Conservation (phyloP, 2,797 vertebrate species). For the Psittacula derbiana region DNA sequence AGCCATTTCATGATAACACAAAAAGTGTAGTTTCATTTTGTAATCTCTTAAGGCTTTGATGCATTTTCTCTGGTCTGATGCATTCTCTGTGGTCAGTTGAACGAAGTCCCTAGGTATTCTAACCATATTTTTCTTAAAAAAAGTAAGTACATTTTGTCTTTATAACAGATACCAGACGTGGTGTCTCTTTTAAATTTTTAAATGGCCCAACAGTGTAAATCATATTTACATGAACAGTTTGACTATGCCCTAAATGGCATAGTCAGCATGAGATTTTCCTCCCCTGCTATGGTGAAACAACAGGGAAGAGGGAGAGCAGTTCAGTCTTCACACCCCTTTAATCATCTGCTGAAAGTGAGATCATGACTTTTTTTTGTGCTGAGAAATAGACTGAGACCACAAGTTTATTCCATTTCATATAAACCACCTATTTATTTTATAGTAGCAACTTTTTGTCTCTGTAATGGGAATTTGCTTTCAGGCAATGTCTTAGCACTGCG, state of each 20-base stretch:
- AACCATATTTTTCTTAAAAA: background rate
- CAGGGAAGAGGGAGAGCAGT: background rate
- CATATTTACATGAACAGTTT: background rate
- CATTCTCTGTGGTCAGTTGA: background rate
- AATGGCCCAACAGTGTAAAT: background rate
- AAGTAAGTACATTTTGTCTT: background rate
- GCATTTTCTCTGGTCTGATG: background rate
- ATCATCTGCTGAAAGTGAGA: slow-evolving; percentile 1
- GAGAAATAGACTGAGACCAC: background rate
- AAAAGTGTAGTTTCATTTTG: background rate
- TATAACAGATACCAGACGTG: background rate
- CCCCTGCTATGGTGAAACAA: background rate
- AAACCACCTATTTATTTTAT: background rate
- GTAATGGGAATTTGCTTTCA: background rate
- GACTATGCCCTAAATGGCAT: background rate
- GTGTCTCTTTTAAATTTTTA: background rate
- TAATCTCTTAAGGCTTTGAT: background rate
- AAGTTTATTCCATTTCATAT: background rate
- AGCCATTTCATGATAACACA: background rate
- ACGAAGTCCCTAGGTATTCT: background rate
- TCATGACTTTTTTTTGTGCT: slow-evolving; percentile 4
- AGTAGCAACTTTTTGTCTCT: background rate
- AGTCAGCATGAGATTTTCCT: background rate
- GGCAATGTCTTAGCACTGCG: background rate
- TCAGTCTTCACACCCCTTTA: background rate